These are phyloP conservation scores for Drosophila willistoni DNA, from an alignment of 1,140 invertebrate species.

Conservation along the genomic window DNA sequence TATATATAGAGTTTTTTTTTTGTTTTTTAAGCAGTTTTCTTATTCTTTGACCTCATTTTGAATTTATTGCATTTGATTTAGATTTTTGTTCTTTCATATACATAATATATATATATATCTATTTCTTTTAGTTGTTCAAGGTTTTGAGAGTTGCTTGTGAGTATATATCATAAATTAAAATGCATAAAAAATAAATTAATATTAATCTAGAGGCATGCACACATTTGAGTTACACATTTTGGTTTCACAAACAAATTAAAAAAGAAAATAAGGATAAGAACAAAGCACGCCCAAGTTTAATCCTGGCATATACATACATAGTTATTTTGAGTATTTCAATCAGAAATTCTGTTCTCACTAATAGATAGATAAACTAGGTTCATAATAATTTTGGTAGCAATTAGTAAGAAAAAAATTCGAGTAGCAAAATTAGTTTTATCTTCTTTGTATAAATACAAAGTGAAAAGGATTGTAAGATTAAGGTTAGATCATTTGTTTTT, in stretches of 20 bases:
- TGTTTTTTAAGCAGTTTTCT: constrained; percentile 53
- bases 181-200: constrained; percentile 65
- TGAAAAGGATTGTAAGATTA: constrained; percentile 31
- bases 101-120: constrained; percentile 33
- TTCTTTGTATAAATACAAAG: constrained; percentile 60
- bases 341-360: constrained; percentile 22
- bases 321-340: constrained; percentile 22
- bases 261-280: background rate
- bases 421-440: constrained; percentile 71
- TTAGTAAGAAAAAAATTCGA: constrained; percentile 69
- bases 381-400: constrained; percentile 50
- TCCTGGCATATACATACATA: constrained; percentile 3
- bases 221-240: constrained; percentile 64
- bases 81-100: constrained; percentile 54
- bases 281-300: constrained; percentile 13
- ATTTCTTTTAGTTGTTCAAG: constrained; percentile 53
- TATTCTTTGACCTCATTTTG: constrained; percentile 46
- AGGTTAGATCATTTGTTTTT: constrained; percentile 48
- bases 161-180: constrained; percentile 65
- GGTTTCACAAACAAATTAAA: constrained; percentile 62
- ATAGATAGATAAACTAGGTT: constrained; percentile 46
- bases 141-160: constrained; percentile 63
- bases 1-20: constrained; percentile 30
- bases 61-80: constrained; percentile 64
- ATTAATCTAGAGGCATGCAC: constrained; percentile 65